Base-by-base conservation (phyloP, 2,113 vertebrate species). In the Neolamprologus caudopunctatus region DNA sequence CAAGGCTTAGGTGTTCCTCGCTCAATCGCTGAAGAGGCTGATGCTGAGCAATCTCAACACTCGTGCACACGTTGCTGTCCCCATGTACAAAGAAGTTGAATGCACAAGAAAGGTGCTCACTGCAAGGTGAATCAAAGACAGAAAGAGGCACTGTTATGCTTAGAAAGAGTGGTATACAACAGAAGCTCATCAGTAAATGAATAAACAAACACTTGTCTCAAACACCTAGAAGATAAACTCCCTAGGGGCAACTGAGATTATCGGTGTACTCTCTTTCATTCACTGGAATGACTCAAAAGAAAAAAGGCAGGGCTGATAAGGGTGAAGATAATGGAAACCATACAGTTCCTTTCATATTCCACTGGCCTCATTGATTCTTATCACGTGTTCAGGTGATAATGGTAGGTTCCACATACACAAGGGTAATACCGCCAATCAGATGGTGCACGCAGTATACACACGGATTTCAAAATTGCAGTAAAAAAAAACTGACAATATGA, bases 61-160 rank as follows among this genome's bases (percentile, higher is more conserved):
- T 99, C 84, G 99, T 99, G 96, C 98, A 99, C 95, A 99, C 98
- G 6, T 99, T 99, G 96, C 98, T 99, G 91, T 99, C 99, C 81
- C 99, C 99, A 4, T 99, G 99, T 83, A 99, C 96, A 93, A 99
- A 99, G 96, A 99, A 99, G 93, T 98, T 98, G 96, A 99, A 99
- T 3, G 98, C 97, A 93, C 99, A 99, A 91, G 99, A 99, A 93
- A 99, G 95, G 94, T 99, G 99, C 94, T 99, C 99, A 24, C 99
- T 99, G 93, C 83, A 81, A 58, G 51, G 90, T 47, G 84, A 86
- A 78, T 58, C 24, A 86, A 78, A 83, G 31, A 88, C 14, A 71
- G 37, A 33, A 80, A 26, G 19, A 55, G 9, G n/a, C 16, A 57
- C 42, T 55, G 78, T 78, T 33, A 51, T 80, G 66, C 55, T 84